A percentile compares a stretch with the other conserved stretches of the same genome.
These are phyloP conservation scores for Clamator glandarius DNA, from an alignment of 2,797 vertebrate genomes.

Conservation along the genomic window DNA sequence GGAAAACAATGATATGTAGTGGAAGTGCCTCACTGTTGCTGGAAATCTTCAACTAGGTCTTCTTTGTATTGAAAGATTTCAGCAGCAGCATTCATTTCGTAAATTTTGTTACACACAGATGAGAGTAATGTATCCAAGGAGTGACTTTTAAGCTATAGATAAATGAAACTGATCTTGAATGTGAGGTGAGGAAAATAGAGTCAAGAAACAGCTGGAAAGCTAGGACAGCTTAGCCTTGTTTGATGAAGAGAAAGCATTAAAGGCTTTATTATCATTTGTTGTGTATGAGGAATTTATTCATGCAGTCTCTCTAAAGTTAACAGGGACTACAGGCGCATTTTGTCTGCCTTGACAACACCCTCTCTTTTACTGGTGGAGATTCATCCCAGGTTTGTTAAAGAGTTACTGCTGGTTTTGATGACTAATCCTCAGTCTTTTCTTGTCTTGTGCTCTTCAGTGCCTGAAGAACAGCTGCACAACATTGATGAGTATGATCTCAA, in stretches of 20 bases:
- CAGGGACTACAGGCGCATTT: fast-evolving
- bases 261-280: fast-evolving
- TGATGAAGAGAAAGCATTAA: background rate
- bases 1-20: background rate
- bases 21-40: background rate
- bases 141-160: background rate
- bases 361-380: background rate
- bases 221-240: fast-evolving
- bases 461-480: slow-evolving; percentile 90
- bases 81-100: background rate
- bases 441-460: slow-evolving; percentile 77
- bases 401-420: background rate
- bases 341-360: fast-evolving
- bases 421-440: background rate
- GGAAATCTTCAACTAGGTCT: background rate
- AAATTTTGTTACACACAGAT: background rate
- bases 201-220: background rate
- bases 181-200: background rate
- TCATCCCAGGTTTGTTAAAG: background rate
- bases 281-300: background rate
- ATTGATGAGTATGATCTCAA: slow-evolving; percentile 96
- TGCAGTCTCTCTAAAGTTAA: background rate
- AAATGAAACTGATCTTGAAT: background rate
- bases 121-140: background rate
- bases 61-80: background rate